Evolutionary conservation across 2,888 invertebrate genomes (phyloP).

Genomic region (Meghimatium bilineatum): DNA sequence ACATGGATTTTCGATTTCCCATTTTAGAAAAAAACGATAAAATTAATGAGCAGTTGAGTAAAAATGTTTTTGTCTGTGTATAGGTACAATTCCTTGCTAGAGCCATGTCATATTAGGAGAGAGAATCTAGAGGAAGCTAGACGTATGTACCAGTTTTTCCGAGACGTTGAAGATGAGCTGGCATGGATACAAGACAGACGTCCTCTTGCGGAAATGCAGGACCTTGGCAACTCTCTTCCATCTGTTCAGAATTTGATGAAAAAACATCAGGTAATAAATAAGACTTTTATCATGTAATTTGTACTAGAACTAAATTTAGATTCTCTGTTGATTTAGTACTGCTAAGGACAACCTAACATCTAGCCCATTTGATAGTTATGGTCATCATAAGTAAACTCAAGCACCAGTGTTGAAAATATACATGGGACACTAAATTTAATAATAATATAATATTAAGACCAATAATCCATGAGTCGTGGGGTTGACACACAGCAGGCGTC

Average conservation of each 20-base stretch:
- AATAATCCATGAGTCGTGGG: no score
- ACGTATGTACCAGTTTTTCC: slow-evolving; percentile 89
- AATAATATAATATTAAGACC: no score
- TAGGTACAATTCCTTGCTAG: slow-evolving; percentile 88
- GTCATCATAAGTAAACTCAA: no score
- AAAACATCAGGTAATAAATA: slow-evolving; percentile 85
- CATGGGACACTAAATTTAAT: no score
- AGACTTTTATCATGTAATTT: background rate
- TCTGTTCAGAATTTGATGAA: slow-evolving; percentile 93
- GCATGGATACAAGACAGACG: slow-evolving; percentile 92
- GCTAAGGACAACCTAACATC: no score
- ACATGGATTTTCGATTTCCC: background rate
- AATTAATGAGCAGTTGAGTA: no score
- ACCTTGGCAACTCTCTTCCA: slow-evolving; percentile 82
- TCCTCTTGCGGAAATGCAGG: slow-evolving; percentile 84
- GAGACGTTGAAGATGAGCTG: slow-evolving; percentile 94
- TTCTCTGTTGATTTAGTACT: no score
- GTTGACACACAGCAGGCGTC: no score
- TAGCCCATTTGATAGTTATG: no score
- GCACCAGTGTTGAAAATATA: no score
- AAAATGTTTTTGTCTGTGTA: background rate
- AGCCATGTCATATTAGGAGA: slow-evolving; percentile 91
- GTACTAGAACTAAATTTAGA: background rate
- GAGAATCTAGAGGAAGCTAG: slow-evolving; percentile 95
- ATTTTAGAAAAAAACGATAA: background rate